These are phyloP conservation scores for Paralvinella palmiformis DNA, from an alignment of 1,140 invertebrate genomes.

Conservation along the genomic window DNA sequence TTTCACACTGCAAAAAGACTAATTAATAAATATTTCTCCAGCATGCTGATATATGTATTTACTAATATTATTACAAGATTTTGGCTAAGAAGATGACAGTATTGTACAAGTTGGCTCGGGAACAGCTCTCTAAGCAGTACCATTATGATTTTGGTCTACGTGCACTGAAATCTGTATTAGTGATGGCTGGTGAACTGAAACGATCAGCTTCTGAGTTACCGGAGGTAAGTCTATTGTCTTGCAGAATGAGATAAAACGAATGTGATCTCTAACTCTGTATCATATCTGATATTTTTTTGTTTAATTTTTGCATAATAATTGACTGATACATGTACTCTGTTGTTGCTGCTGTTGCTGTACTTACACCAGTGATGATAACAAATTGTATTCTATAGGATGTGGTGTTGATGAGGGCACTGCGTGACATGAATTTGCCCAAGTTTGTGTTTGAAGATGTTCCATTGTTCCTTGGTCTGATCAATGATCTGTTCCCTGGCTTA, in stretches of 20 bases:
- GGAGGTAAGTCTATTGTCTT: conserved; percentile 53
- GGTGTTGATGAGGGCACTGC: conserved; percentile 78
- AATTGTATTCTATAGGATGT: conserved; percentile 54
- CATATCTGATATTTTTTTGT: neutral
- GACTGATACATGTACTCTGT: neutral
- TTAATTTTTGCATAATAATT: neutral
- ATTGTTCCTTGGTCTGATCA: conserved; percentile 77
- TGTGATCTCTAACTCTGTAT: too few species aligned
- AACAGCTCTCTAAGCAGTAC: conserved; percentile 83
- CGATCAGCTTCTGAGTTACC: conserved; percentile 66
- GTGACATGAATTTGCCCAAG: conserved; percentile 88
- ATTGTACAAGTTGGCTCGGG: conserved; percentile 73
- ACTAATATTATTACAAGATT: conserved; percentile 54
- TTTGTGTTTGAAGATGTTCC: conserved; percentile 86
- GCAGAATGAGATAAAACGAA: too few species aligned
- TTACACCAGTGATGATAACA: too few species aligned
- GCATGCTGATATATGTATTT: too few species aligned
- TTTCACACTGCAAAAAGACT: too few species aligned
- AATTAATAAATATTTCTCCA: too few species aligned
- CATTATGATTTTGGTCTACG: conserved; percentile 92
- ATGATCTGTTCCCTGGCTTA: conserved; percentile 80
- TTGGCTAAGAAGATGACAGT: conserved; percentile 90
- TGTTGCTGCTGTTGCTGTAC: too few species aligned
- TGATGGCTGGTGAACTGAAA: conserved; percentile 82
- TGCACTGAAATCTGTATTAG: conserved; percentile 77